These are phyloP conservation scores for Centruroides sculpturatus DNA, from an alignment of 1,140 invertebrate genomes.

Conservation along the genomic window DNA sequence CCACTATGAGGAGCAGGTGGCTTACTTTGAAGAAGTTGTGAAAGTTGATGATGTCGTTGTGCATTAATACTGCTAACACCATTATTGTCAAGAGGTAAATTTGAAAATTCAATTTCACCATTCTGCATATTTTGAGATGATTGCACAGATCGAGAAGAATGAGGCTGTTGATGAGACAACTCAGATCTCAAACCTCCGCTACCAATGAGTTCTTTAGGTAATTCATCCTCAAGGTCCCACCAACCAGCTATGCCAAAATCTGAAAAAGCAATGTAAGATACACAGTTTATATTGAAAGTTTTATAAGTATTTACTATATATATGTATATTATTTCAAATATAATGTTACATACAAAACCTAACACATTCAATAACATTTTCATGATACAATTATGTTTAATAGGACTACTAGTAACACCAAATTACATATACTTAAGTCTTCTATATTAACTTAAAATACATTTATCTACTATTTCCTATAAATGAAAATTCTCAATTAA, in stretches of 20 bases:
- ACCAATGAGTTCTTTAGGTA: constrained; percentile 73
- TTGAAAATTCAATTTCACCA: constrained; percentile 20
- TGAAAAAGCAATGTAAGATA: constrained; percentile 20
- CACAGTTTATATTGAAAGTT: no score
- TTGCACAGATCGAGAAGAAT: constrained; percentile 7
- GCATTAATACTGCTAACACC: constrained; percentile 3
- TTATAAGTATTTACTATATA: no score
- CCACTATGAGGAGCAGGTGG: constrained; percentile 11
- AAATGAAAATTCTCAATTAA: no score
- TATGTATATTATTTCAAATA: no score
- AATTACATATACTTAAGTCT: no score
- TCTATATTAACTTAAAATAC: no score
- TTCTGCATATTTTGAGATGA: constrained; percentile 19
- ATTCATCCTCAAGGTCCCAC: constrained; percentile 66
- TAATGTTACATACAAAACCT: no score
- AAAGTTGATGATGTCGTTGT: constrained; percentile 17
- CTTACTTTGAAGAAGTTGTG: constrained; percentile 17
- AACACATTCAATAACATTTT: no score
- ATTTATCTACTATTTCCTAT: no score
- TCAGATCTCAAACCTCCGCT: constrained; percentile 17
- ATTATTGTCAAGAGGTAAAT: constrained; percentile 4
- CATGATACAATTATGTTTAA: no score
- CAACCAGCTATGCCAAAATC: constrained; percentile 53
- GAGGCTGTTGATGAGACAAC: constrained; percentile 7
- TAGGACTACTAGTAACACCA: no score